A percentile compares a stretch with the other conserved stretches of the same genome.
These are phyloP conservation scores for Coilia nasus DNA, from an alignment of 2,797 vertebrate species.

Conservation along the genomic window DNA sequence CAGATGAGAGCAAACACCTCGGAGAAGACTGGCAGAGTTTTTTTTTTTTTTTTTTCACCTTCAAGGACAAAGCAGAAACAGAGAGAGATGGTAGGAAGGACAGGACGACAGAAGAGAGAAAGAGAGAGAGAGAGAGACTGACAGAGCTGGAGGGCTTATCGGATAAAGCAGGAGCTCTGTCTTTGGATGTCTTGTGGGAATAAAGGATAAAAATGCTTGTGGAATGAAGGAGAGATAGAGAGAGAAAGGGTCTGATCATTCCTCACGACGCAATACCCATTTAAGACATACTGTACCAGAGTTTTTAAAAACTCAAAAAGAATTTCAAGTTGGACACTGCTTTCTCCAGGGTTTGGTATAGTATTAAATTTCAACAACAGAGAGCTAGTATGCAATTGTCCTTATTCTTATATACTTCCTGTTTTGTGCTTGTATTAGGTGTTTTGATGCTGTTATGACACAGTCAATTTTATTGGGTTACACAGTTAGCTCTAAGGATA, in stretches of 20 bases:
- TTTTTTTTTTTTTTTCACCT: constrained; percentile 22
- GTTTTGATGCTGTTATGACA: background rate
- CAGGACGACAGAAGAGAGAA: constrained; percentile 11
- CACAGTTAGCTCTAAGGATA: no score
- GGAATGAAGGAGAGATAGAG: background rate
- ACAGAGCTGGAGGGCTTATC: constrained; percentile 2
- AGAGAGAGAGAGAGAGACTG: constrained; percentile 24
- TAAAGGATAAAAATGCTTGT: background rate
- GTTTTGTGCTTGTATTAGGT: background rate
- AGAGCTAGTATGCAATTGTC: background rate
- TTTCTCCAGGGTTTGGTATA: background rate
- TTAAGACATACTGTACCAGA: background rate
- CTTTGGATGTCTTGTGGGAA: background rate
- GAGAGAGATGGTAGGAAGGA: constrained; percentile 28
- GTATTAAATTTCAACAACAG: background rate
- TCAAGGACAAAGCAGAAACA: constrained; percentile 37
- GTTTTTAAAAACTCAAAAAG: background rate
- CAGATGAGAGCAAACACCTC: constrained; percentile 39
- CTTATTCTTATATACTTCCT: background rate
- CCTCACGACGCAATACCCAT: background rate
- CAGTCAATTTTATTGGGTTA: no score
- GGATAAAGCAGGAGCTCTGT: constrained; percentile 8
- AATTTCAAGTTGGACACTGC: background rate
- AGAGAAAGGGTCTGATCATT: background rate
- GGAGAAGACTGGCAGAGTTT: constrained; percentile 32